These are phyloP conservation scores for Machaerirhynchus nigripectus DNA, from an alignment of 2,113 vertebrate species.

Conservation along the genomic window DNA sequence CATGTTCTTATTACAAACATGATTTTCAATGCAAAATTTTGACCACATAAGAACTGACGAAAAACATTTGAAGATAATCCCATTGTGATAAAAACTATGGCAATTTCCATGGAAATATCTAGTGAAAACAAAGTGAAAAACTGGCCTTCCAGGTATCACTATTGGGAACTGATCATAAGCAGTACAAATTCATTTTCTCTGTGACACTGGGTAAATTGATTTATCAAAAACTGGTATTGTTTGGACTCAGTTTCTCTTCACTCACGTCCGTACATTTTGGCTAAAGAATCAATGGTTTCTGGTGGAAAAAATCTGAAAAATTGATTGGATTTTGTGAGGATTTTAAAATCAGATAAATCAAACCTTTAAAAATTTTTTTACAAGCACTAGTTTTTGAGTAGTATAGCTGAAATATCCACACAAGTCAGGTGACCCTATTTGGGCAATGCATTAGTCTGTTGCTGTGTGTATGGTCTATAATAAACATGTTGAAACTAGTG, in stretches of 20 bases:
- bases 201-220: background rate
- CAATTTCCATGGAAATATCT: background rate
- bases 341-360: background rate
- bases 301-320: background rate
- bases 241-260: background rate
- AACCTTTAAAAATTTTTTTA: background rate
- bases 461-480: background rate
- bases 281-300: background rate
- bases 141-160: background rate
- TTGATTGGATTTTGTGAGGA: background rate
- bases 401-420: background rate
- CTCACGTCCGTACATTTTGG: background rate
- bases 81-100: background rate
- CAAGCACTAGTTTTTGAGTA: background rate
- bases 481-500: background rate
- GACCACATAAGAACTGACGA: background rate
- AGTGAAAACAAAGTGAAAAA: background rate
- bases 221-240: background rate
- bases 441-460: background rate
- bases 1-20: background rate
- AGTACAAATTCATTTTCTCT: background rate
- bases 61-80: background rate
- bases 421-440: background rate
- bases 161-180: background rate
- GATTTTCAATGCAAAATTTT: background rate